Evolutionary conservation across 2,113 vertebrate species (phyloP), one percentile per base, ranked within the genome.

Genomic region (Crotophaga sulcirostris): DNA sequence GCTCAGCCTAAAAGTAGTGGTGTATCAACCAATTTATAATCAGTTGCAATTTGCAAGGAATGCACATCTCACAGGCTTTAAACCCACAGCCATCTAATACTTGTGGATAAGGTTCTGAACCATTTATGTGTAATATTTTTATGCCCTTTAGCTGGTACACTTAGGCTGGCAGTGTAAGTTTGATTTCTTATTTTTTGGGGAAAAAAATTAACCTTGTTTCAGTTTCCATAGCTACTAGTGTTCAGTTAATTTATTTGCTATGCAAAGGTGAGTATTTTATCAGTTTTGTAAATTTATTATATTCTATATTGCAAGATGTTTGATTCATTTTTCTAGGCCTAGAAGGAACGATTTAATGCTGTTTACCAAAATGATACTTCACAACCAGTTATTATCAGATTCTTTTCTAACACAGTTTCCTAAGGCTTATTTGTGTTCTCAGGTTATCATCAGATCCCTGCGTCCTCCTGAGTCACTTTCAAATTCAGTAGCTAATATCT

Each of bases 21-120:
- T 64, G 72, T 74, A 95, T 93, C 83, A 93, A 88, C 88, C 69
- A 62, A 75, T 93, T 96, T 90, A 84, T 86, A 93, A 94, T 88
- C 86, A 89, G 44, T 70, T 79, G 33, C 59, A 85, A 44, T 84
- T 58, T 91, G 44, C 75, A 60, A 60, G 63, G 5, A 92, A 75
- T 70, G 49, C 38, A 44, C 11, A 45, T 81, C 68, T 86, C 51
- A 23, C 8, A 16, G 79, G 47, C 78, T 86, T n/a, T 80, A 66
- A 63, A 80, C 33, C 10, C 16, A 34, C 45, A 67, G 2, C 44
- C 44, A 38, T 56, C 36, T 64, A 75, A 29, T 78, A 36, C 17
- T 78, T 44, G 14, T 18, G 56, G 34, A 17, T 59, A 73, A 63
- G 33, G 11, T 84, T 82, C 47, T 72, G 60, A 92, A 60, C 52